A percentile compares a stretch with the other conserved stretches of the same genome.
phyloP scores from a whole-genome alignment of 2,113 vertebrate species.

The Seriola quinqueradiata region DNA sequence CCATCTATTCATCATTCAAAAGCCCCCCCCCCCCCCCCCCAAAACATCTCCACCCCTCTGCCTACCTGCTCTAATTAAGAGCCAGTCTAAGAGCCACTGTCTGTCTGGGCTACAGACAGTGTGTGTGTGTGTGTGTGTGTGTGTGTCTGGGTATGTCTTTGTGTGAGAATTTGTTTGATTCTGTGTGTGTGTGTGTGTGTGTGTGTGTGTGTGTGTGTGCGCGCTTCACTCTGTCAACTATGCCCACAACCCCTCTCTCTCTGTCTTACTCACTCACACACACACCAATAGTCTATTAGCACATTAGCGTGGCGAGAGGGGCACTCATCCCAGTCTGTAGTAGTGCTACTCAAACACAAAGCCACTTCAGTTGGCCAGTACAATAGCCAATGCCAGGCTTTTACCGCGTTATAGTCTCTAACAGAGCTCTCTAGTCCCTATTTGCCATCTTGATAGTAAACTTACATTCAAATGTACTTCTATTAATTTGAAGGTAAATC shows the following conservation, averaged over 20 bases:
- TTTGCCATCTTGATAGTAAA: slow-evolving; percentile 4
- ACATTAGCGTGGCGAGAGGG: slow-evolving; percentile 13
- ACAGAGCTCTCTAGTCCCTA: slow-evolving; percentile 25
- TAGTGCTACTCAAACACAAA: slow-evolving; percentile 42
- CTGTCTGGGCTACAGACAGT: slow-evolving; percentile 25
- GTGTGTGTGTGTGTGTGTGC: background rate
- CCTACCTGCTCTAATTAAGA: slow-evolving; percentile 53
- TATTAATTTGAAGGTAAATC: slow-evolving; percentile 1
- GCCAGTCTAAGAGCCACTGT: background rate
- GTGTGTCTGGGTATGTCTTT: background rate
- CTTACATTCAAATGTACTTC: slow-evolving; percentile 2
- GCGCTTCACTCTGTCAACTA: slow-evolving; percentile 2
- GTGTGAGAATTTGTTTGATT: slow-evolving; percentile 15
- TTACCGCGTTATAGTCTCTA: slow-evolving; percentile 14
- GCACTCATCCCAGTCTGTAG: slow-evolving; percentile 31
- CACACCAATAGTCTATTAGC: background rate
- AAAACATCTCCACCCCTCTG: slow-evolving; percentile 48
- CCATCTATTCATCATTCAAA: slow-evolving; percentile 40
- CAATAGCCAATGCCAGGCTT: slow-evolving; percentile 42
- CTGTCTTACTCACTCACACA: background rate
- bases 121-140: background rate
- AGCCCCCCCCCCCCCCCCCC: slow-evolving; percentile 15
- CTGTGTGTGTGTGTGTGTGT: background rate
- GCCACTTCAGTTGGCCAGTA: slow-evolving; percentile 41
- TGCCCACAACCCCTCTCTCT: background rate